Conservation (phyloP, 2,113 vertebrate species). For the Percopsis transmontana region DNA sequence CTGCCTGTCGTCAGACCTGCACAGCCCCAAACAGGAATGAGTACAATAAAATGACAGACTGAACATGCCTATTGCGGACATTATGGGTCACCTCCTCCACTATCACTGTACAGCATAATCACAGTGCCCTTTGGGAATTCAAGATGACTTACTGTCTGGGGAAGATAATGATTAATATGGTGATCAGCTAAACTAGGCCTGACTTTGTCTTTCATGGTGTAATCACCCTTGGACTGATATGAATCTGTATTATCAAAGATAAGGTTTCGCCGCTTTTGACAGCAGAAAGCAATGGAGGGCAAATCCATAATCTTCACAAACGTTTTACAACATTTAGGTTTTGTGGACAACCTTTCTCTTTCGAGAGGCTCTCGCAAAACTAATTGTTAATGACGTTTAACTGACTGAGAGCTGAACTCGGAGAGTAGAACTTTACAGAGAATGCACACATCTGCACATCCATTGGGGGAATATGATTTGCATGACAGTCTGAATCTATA, state of each 20-base stretch:
- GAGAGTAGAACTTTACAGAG: conserved; percentile 39
- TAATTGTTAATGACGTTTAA: conserved; percentile 55
- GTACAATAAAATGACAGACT: neutral
- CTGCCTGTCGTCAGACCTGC: neutral
- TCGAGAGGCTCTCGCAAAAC: conserved; percentile 34
- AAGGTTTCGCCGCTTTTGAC: conserved; percentile 22
- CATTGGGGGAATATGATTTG: too few species aligned
- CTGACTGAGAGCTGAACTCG: conserved; percentile 42
- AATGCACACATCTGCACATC: neutral
- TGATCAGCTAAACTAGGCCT: conserved; percentile 48
- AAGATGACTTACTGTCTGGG: conserved; percentile 54
- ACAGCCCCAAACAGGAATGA: neutral
- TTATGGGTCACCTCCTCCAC: conserved; percentile 9
- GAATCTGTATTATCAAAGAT: conserved; percentile 53
- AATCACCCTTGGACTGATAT: conserved; percentile 54
- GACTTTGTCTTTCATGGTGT: conserved; percentile 50
- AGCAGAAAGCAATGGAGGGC: conserved; percentile 22
- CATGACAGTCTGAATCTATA: too few species aligned
- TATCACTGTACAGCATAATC: conserved; percentile 47
- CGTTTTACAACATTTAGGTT: conserved; percentile 48
- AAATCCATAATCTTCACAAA: conserved; percentile 29
- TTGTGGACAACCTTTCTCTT: conserved; percentile 49
- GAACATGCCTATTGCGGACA: conserved; percentile 16
- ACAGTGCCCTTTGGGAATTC: conserved; percentile 58
- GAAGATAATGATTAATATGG: conserved; percentile 58